Evolutionary conservation across 2,888 invertebrate genomes (phyloP).

Genomic region (Melangyna quadrimaculata): DNA sequence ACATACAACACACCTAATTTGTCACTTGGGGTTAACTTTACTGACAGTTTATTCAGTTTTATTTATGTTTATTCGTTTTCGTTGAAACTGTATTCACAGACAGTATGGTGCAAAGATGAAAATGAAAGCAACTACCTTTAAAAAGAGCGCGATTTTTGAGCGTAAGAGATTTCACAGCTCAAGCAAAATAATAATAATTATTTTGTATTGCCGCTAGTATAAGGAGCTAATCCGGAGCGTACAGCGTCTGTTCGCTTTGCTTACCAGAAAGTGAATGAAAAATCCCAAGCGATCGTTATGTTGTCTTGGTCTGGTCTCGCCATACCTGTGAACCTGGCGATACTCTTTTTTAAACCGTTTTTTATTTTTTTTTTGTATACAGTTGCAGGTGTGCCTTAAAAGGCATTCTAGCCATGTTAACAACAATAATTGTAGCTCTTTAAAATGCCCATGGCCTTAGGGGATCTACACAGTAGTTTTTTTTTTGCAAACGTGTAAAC

Average conservation of each 20-base stretch:
- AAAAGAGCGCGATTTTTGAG: slow-evolving; percentile 43
- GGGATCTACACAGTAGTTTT: slow-evolving; percentile 18
- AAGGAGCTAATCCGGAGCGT: slow-evolving; percentile 44
- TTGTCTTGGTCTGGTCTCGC: slow-evolving; percentile 8
- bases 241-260: slow-evolving; percentile 53
- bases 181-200: slow-evolving; percentile 19
- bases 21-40: slow-evolving; percentile 51
- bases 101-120: slow-evolving; percentile 50
- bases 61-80: slow-evolving; percentile 34
- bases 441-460: slow-evolving; percentile 35
- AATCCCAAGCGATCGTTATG: slow-evolving; percentile 34
- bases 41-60: slow-evolving; percentile 30
- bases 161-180: slow-evolving; percentile 24
- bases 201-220: not conserved
- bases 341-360: slow-evolving; percentile 31
- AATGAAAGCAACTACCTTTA: slow-evolving; percentile 55
- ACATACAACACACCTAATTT: too few relatives aligned
- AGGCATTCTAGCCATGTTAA: slow-evolving; percentile 6
- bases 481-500: slow-evolving; percentile 24
- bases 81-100: slow-evolving; percentile 45
- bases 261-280: slow-evolving; percentile 66
- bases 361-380: not conserved
- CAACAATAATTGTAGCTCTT: slow-evolving; percentile 27
- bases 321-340: slow-evolving; percentile 10
- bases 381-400: slow-evolving; percentile 23